phyloP scores from a whole-genome alignment of 2,888 invertebrate genomes.

The Drosophila robusta region DNA sequence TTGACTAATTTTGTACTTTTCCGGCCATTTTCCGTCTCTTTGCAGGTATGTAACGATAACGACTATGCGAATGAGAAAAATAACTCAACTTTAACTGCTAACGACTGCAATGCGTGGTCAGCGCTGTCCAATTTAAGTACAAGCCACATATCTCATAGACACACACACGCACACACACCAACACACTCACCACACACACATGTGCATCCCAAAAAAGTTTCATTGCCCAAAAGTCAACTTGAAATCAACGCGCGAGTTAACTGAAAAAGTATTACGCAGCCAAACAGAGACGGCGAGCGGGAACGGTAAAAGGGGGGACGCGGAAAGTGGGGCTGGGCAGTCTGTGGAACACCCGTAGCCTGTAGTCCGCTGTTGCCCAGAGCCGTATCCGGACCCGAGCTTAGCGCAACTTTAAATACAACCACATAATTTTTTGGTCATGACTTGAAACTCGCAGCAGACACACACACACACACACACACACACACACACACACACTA shows the following conservation, averaged over 20 bases:
- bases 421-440: constrained; percentile 79
- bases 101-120: constrained; percentile 58
- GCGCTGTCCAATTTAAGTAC: constrained; percentile 56
- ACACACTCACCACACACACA: constrained; percentile 4
- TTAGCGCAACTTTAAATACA: constrained; percentile 74
- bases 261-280: constrained; percentile 76
- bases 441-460: constrained; percentile 58
- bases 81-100: constrained; percentile 52
- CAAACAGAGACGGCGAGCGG: constrained; percentile 11
- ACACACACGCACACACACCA: constrained; percentile 25
- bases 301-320: background rate
- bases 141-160: constrained; percentile 39
- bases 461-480: constrained; percentile 24
- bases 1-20: constrained; percentile 29
- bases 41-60: constrained; percentile 61
- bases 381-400: constrained; percentile 42
- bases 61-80: constrained; percentile 25
- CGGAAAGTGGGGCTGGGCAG: background rate
- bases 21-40: constrained; percentile 24
- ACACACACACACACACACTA: constrained; percentile 18
- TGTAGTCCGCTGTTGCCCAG: constrained; percentile 30
- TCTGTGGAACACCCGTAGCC: constrained; percentile 25
- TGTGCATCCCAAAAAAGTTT: constrained; percentile 48
- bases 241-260: constrained; percentile 76
- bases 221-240: constrained; percentile 62